phyloP scores from a whole-genome alignment of 2,797 vertebrate genomes.

The Myotis myotis region DNA sequence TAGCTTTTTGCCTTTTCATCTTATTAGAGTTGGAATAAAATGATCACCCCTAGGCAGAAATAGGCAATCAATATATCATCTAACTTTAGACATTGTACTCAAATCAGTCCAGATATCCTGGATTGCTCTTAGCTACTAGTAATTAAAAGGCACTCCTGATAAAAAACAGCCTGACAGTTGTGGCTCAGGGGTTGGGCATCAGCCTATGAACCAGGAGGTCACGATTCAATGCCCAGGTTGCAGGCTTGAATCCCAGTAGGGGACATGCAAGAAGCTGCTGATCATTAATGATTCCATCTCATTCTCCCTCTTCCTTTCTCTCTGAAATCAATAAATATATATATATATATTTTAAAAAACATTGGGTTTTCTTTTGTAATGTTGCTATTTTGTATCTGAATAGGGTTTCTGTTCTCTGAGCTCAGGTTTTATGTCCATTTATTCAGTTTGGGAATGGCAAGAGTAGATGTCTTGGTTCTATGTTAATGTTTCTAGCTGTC shows the following conservation, averaged over 20 bases:
- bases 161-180: background rate
- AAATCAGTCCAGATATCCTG: background rate
- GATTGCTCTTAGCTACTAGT: background rate
- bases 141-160: background rate
- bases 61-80: background rate
- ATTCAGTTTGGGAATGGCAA: slow-evolving; percentile 43
- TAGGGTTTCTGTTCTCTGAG: slow-evolving; percentile 58
- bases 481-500: background rate
- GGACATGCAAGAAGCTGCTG: too few relatives aligned
- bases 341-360: background rate
- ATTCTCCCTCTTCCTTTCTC: background rate
- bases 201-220: too few relatives aligned
- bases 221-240: too few relatives aligned
- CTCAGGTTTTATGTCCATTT: slow-evolving; percentile 65
- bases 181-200: too few relatives aligned
- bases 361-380: slow-evolving; percentile 57
- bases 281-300: too few relatives aligned
- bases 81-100: background rate
- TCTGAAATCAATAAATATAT: background rate
- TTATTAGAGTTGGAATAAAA: background rate
- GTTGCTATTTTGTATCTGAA: slow-evolving; percentile 57
- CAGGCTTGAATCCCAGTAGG: too few relatives aligned
- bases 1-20: background rate
- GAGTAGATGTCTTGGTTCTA: background rate
- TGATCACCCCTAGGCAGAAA: background rate